Conservation (phyloP, 2,888 invertebrate species). For the Patella pellucida region DNA sequence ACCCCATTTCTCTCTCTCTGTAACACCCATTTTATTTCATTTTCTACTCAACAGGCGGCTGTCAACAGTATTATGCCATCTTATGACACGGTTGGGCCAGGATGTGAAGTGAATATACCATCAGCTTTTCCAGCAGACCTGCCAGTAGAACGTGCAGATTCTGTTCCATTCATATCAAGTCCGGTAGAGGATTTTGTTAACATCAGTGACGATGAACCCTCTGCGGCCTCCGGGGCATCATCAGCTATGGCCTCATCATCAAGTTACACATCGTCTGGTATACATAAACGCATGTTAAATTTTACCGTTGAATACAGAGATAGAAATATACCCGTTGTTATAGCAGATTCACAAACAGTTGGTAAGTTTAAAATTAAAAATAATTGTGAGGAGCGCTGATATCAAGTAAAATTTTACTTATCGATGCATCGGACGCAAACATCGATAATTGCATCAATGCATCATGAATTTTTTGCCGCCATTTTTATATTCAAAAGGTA, state of each 20-base stretch:
- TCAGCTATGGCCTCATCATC: constrained; percentile 34
- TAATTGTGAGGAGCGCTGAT: too few species aligned
- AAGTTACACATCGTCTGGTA: constrained; percentile 21
- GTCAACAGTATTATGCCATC: constrained; percentile 56
- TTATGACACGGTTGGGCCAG: constrained; percentile 25
- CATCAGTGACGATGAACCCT: constrained; percentile 47
- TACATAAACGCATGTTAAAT: constrained; percentile 52
- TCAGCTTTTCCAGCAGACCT: constrained; percentile 22
- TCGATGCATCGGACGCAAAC: too few species aligned
- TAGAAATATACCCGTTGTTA: constrained; percentile 54
- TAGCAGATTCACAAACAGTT: constrained; percentile 64
- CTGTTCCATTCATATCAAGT: constrained; percentile 37
- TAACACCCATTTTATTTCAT: too few species aligned
- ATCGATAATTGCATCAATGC: too few species aligned
- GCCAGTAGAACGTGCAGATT: constrained; percentile 33
- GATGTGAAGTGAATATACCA: constrained; percentile 16
- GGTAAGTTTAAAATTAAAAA: constrained; percentile 41
- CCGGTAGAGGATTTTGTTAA: constrained; percentile 41
- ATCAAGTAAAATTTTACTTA: too few species aligned
- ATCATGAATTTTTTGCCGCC: too few species aligned
- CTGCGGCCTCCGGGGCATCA: constrained; percentile 49
- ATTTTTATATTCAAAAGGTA: too few species aligned
- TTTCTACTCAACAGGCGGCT: constrained; percentile 45
- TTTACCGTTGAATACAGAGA: constrained; percentile 68
- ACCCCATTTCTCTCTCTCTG: too few species aligned